These are phyloP conservation scores for Lampris megalopsis DNA, from an alignment of 2,113 vertebrate genomes.

Conservation along the genomic window DNA sequence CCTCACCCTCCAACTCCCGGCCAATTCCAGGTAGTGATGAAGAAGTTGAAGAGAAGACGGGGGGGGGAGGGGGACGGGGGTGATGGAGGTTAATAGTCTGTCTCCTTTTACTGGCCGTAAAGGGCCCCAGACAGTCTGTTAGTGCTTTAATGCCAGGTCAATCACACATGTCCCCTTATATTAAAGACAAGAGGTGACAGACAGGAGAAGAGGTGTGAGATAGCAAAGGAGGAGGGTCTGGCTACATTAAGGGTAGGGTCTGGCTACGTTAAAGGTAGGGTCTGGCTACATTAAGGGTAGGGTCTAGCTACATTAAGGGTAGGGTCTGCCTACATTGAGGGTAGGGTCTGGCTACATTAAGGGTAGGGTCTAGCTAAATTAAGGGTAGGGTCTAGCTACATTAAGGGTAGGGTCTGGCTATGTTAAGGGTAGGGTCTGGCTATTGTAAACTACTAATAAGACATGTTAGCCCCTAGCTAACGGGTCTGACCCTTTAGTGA, in stretches of 20 bases:
- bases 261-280: not conserved
- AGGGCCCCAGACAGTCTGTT: conserved; percentile 72
- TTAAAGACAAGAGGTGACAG: conserved; percentile 72
- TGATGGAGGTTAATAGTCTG: conserved; percentile 77
- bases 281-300: too few species aligned
- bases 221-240: not conserved
- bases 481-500: too few species aligned
- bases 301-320: conserved; percentile 29
- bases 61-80: conserved; percentile 28
- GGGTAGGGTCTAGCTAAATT: conserved; percentile 50
- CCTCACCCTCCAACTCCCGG: not conserved
- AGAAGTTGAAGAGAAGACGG: not conserved
- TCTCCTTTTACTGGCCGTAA: conserved; percentile 69
- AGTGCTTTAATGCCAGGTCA: conserved; percentile 69
- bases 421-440: too few species aligned
- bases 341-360: too few species aligned
- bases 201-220: conserved; percentile 29
- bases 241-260: not conserved
- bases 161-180: conserved; percentile 68
- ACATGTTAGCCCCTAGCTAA: too few species aligned
- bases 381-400: conserved; percentile 65
- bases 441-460: too few species aligned
- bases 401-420: too few species aligned
- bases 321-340: conserved; percentile 45
- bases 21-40: conserved; percentile 61